Conservation (phyloP, 1,140 invertebrate genomes). For the Euura saliciscinereae region DNA sequence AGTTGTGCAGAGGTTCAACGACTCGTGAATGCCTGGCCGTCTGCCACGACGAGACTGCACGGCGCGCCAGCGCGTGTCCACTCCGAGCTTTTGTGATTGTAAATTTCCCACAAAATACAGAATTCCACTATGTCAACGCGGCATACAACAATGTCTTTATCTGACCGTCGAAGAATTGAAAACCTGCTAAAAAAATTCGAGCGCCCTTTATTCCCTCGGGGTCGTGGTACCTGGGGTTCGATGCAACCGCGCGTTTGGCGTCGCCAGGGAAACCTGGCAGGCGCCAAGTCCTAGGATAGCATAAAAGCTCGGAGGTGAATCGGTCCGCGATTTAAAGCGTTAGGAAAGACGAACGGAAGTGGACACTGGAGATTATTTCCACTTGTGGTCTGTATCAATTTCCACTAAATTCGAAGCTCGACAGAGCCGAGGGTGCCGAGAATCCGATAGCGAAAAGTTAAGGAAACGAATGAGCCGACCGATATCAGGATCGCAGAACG, state of each 20-base stretch:
- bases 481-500: background rate
- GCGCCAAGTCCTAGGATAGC: constrained; percentile 3
- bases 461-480: background rate
- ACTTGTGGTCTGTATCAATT: too few species aligned
- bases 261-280: background rate
- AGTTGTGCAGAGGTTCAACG: too few species aligned
- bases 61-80: constrained; percentile 33
- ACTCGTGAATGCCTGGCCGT: constrained; percentile 40
- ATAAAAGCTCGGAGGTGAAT: background rate
- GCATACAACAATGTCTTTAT: too few species aligned
- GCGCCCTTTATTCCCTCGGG: constrained; percentile 25
- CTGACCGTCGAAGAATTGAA: too few species aligned
- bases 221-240: constrained; percentile 15
- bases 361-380: too few species aligned
- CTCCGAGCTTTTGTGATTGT: too few species aligned
- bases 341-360: too few species aligned
- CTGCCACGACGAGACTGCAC: constrained; percentile 52
- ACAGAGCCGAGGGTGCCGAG: too few species aligned
- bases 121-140: too few species aligned
- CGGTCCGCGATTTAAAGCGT: background rate
- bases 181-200: too few species aligned
- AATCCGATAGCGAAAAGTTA: background rate
- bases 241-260: background rate
- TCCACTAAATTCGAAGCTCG: too few species aligned
- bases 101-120: too few species aligned